Base-by-base conservation (phyloP, 2,113 vertebrate genomes). In the Myrmophylax atrothorax region DNA sequence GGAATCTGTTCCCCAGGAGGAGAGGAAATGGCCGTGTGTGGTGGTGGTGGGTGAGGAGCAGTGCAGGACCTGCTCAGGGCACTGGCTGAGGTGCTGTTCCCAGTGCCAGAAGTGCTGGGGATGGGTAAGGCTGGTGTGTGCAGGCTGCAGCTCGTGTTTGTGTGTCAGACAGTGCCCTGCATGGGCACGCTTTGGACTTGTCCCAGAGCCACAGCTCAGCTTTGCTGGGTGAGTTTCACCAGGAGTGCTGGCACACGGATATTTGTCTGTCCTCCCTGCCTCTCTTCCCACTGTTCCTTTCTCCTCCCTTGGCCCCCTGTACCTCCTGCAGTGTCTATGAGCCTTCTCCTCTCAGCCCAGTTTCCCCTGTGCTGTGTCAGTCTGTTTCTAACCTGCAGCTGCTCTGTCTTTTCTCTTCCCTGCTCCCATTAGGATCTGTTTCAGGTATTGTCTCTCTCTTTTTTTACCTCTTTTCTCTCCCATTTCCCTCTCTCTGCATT, bases 371-470 rank as follows among this genome's bases (percentile, higher is more conserved):
- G 70, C 94, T 10, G 29, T 94, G 84, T 66, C 58, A 52, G 64
- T 84, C 93, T 14, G 67, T 97, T 97, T 97, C 97, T 98, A 97
- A 98, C 93, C 96, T 97, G 93, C 94, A 69, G 94, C 97, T 98
- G 5, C 97, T 96, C 96, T 95, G 69, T 93, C 93, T 75, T 98
- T 98, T 98, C 97, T 97, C 97, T 97, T 84, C 96, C 96, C 97
- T 98, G 99, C 98, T 98, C 98, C 98, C 98, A 80, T 83, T 98
- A 99, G 99, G 99, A 99, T 99, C 98, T 99, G 98, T 99, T 98
- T 99, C 98, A 99, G 99, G 99, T 99, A 99, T 97, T 98, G 96
- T 96, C 97, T 97, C 94, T 96, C 55, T 93, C 66, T 93, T 94
- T 90, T 92, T 84, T 92, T 85, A 47, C 59, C 87, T 90, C 85